Base-by-base conservation (phyloP, 2,888 invertebrate genomes). In the Nephrocerus scutellatus region DNA sequence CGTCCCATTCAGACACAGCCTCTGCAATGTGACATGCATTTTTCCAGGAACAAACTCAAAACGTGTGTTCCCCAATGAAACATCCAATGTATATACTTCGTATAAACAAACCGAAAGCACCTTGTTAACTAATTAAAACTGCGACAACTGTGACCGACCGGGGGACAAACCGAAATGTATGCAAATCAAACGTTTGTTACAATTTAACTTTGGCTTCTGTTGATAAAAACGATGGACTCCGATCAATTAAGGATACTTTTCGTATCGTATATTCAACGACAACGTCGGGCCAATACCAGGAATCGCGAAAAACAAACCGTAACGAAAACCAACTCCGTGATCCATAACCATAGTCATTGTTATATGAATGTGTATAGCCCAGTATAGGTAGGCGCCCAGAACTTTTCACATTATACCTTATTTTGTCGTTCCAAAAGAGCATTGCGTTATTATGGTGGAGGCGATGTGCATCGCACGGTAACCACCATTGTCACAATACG, bases 161-260 rank as follows among this genome's bases (percentile, higher is more conserved):
- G n/a, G n/a, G n/a, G n/a, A n/a, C n/a, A n/a, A 43, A 58, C 54
- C 58, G 45, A 60, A 62, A 62, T 63, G 56, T 62, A 63, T 63
- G 62, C 63, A 62, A 62, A 62, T 63, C 58, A 59, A 59, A 56
- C n/a, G n/a, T n/a, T n/a, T n/a, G n/a, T n/a, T n/a, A n/a, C n/a
- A n/a, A n/a, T n/a, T n/a, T n/a, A n/a, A n/a, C n/a, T n/a, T n/a
- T n/a, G n/a, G n/a, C n/a, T n/a, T n/a, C n/a, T n/a, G n/a, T n/a
- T n/a, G n/a, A n/a, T 25, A 34, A 43, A 39, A 41, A 38, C 48
- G 47, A 51, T 49, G 44, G 43, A 47, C 46, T 44, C 45, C 49
- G 52, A 54, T 54, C 54, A 54, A 54, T 54, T 54, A 54, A 53
- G 51, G 49, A 50, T 51, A 51, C 43, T 41, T 50, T 48, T 51